phyloP scores from a whole-genome alignment of 2,888 invertebrate genomes.

The Trisateles emortualis region DNA sequence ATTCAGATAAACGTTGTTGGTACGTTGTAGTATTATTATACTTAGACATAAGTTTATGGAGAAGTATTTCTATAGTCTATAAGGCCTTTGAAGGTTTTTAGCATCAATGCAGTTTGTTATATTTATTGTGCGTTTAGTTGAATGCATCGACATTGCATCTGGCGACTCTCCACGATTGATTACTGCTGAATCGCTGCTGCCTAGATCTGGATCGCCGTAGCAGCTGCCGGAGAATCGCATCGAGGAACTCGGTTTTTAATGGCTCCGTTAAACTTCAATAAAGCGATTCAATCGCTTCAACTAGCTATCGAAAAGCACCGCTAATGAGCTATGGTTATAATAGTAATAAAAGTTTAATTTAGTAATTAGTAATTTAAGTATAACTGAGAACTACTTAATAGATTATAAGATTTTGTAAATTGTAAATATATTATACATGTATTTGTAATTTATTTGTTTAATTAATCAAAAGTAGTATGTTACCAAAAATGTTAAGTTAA shows the following conservation, averaged over 20 bases:
- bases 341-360: background rate
- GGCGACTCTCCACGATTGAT: too few relatives aligned
- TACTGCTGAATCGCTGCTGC: too few relatives aligned
- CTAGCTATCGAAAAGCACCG: background rate
- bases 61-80: too few relatives aligned
- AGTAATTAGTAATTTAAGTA: background rate
- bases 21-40: background rate
- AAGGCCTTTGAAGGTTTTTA: too few relatives aligned
- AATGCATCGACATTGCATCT: too few relatives aligned
- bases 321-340: background rate
- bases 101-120: too few relatives aligned
- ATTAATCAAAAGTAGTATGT: background rate
- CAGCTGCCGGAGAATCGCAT: too few relatives aligned
- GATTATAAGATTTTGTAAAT: slow-evolving; percentile 32
- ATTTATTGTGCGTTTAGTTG: too few relatives aligned
- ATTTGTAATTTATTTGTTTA: slow-evolving; percentile 40
- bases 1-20: background rate
- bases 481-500: slow-evolving; percentile 15
- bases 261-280: too few relatives aligned
- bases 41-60: background rate
- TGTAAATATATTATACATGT: slow-evolving; percentile 13
- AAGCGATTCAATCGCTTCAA: too few relatives aligned
- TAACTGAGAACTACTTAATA: background rate
- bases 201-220: too few relatives aligned
- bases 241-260: too few relatives aligned